Evolutionary conservation across 2,113 vertebrate genomes (phyloP).

Genomic region (Potamarius usumacintae): DNA sequence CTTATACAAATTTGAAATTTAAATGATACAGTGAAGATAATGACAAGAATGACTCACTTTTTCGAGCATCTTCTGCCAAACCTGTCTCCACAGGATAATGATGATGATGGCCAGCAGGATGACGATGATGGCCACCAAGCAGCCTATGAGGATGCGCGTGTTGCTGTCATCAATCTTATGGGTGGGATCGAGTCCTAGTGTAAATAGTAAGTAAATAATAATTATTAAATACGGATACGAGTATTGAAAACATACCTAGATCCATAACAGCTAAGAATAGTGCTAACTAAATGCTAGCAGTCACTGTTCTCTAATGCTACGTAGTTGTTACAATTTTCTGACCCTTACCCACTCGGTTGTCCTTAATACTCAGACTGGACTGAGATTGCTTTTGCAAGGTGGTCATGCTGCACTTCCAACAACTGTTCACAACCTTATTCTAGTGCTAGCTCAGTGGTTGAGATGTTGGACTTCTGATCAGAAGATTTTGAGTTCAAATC

Average conservation of each 20-base stretch:
- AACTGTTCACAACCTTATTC: neutral
- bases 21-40: neutral
- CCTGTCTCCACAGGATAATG: slow-evolving; percentile 96
- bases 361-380: neutral
- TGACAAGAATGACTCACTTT: slow-evolving; percentile 75
- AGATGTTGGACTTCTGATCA: too few relatives aligned
- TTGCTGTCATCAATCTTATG: slow-evolving; percentile 95
- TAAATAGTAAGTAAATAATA: neutral
- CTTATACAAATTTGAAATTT: neutral
- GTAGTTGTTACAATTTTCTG: neutral
- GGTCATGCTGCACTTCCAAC: neutral
- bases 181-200: slow-evolving; percentile 78
- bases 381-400: neutral
- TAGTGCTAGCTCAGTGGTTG: neutral
- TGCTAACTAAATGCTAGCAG: neutral
- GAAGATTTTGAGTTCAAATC: too few relatives aligned
- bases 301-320: neutral
- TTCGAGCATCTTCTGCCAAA: slow-evolving; percentile 98
- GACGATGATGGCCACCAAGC: slow-evolving; percentile 93
- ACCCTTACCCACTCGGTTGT: neutral
- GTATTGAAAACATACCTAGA: neutral
- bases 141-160: slow-evolving; percentile 91
- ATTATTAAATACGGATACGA: neutral
- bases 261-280: neutral
- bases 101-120: slow-evolving; percentile 91